A percentile compares a stretch with the other conserved stretches of the same genome.
phyloP scores from a whole-genome alignment of 1,140 invertebrate genomes.

The Eufriesea mexicana region DNA sequence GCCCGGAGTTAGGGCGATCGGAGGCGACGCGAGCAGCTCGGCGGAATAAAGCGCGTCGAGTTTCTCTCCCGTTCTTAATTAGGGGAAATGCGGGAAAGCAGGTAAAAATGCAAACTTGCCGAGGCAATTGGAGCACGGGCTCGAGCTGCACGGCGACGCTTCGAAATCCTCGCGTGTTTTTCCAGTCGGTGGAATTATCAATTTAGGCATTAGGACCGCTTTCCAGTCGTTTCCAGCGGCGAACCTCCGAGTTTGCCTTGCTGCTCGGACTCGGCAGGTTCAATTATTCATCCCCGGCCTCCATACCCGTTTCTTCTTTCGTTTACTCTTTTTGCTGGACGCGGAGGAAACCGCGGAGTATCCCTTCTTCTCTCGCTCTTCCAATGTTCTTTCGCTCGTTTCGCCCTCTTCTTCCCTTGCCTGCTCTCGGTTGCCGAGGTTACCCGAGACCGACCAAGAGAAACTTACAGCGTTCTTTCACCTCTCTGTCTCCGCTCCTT shows the following conservation, averaged over 20 bases:
- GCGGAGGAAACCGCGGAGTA: constrained; percentile 55
- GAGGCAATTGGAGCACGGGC: constrained; percentile 17
- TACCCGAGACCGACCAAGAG: constrained; percentile 16
- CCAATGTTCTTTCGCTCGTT: constrained; percentile 4
- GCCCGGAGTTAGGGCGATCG: not conserved
- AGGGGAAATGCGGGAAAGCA: constrained; percentile 38
- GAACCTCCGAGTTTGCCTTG: constrained; percentile 55
- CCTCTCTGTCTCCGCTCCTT: not conserved
- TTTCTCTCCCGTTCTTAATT: constrained; percentile 41
- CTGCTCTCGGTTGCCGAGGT: not conserved
- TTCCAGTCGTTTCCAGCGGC: constrained; percentile 34
- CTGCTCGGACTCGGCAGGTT: constrained; percentile 54
- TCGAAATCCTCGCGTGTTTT: constrained; percentile 38
- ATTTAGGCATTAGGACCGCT: constrained; percentile 63
- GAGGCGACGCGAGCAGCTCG: not conserved
- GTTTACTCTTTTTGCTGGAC: constrained; percentile 59
- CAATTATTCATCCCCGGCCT: constrained; percentile 67
- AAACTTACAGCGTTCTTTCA: constrained; percentile 16
- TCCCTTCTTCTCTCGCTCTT: not conserved
- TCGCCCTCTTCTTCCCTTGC: not conserved
- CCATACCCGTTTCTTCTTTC: constrained; percentile 45
- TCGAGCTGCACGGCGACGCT: not conserved
- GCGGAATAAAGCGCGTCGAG: constrained; percentile 18
- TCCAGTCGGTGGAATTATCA: constrained; percentile 55
- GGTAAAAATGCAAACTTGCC: constrained; percentile 42